Base-by-base conservation (phyloP, 37 sponge, comb jelly and placozoan genomes). In the Agelas oroides region DNA sequence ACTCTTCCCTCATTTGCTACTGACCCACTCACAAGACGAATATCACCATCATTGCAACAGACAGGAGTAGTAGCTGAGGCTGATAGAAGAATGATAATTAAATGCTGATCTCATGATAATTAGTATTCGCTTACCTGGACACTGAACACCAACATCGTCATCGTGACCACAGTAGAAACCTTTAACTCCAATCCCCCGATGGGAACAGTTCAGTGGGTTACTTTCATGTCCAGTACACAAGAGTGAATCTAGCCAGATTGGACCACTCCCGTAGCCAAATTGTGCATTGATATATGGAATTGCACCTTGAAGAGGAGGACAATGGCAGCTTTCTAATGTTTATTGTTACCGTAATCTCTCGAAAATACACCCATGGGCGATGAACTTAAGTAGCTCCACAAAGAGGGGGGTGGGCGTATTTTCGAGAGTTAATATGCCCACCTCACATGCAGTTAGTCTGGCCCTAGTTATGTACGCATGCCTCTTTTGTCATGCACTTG, bases 241-340 rank as follows among this genome's bases (percentile, higher is more conserved):
- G 21, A 69, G 15, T 5, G 20, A 36, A 38, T 34, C 21, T 21
- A 69, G 35, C 70, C 70, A 69, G 0, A 69, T 33, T 19, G 70
- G 70, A 33, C 70, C 70, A 35, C 38, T 69, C 21, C 37, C 36
- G 23, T 0, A 36, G 36, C 70, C 70, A 34, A 38, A 69, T 8
- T 23, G 34, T 0, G 37, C 0, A 34, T 69, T 31, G 16, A 31
- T 32, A 36, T 36, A 36, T 19, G 70, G 70, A 69, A 31, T 69
- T 20, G 70, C 70, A 69, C 70, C 70, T 69, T 34, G 8, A 69
- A 66, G n/a, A n/a, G n/a, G n/a, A n/a, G n/a, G n/a, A n/a, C n/a
- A n/a, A n/a, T n/a, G n/a, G n/a, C n/a, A n/a, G n/a, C n/a, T n/a
- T n/a, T n/a, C n/a, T n/a, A n/a, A n/a, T n/a, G n/a, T n/a, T n/a